These are phyloP conservation scores for Teinopalpus imperialis DNA, from an alignment of 2,888 invertebrate genomes.

Conservation along the genomic window DNA sequence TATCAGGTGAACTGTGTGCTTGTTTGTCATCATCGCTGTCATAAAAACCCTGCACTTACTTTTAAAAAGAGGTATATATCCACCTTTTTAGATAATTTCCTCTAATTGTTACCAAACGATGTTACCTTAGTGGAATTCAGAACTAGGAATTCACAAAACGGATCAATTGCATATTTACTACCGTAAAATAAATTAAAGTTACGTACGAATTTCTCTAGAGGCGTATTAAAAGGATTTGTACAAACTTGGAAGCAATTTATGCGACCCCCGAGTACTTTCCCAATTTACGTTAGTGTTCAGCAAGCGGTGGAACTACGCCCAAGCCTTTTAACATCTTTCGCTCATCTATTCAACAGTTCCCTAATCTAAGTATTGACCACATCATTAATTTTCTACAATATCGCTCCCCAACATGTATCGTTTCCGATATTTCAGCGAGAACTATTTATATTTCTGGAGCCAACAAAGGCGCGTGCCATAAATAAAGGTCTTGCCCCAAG, in stretches of 20 bases:
- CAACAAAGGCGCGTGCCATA: slow-evolving; percentile 72
- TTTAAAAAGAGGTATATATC: no score
- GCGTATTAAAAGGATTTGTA: slow-evolving; percentile 24
- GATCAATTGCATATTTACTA: no score
- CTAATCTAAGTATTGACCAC: slow-evolving; percentile 80
- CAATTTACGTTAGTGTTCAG: slow-evolving; percentile 65
- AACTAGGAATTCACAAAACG: no score
- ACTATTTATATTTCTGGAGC: slow-evolving; percentile 77
- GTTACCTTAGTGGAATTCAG: no score
- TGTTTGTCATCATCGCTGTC: no score
- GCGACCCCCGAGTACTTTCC: slow-evolving; percentile 29
- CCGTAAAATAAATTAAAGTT: slow-evolving; percentile 23
- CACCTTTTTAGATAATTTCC: no score
- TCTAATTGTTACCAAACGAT: no score
- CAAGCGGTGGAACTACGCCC: slow-evolving; percentile 66
- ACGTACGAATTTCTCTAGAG: slow-evolving; percentile 15
- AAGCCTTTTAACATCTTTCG: slow-evolving; percentile 69
- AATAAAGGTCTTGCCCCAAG: slow-evolving; percentile 68
- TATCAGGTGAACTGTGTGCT: no score
- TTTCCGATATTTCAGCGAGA: slow-evolving; percentile 71
- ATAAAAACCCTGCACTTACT: no score
- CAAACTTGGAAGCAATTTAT: slow-evolving; percentile 22
- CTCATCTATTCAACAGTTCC: slow-evolving; percentile 51
- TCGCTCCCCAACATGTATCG: slow-evolving; percentile 71
- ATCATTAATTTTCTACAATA: slow-evolving; percentile 79